Conservation (phyloP, 2,797 vertebrate genomes). For the Lepidocolaptes lacrymiger region DNA sequence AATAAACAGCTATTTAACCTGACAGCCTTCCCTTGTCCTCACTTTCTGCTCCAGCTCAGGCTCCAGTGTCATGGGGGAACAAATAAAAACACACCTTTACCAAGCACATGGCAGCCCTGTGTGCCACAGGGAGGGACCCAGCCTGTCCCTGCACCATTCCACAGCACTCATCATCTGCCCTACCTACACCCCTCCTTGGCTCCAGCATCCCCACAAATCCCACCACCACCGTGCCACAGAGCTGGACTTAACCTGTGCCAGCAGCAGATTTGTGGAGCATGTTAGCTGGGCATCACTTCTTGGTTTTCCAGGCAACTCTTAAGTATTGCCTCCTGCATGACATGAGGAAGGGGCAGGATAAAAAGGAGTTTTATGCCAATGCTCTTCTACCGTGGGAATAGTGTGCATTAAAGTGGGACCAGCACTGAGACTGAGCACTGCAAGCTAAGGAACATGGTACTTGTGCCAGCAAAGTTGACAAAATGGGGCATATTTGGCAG, state of each 20-base stretch:
- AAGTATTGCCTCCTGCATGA: background rate
- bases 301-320: background rate
- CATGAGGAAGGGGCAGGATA: background rate
- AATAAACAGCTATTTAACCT: background rate
- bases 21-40: background rate
- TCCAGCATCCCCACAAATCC: background rate
- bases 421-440: background rate
- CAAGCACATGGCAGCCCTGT: rapidly evolving
- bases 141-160: background rate
- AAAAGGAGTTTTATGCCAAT: background rate
- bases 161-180: background rate
- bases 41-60: background rate
- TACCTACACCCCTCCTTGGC: background rate
- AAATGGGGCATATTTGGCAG: background rate
- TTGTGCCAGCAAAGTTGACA: background rate
- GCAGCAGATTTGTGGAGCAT: background rate
- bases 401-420: background rate
- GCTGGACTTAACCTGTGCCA: background rate
- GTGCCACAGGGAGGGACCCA: background rate
- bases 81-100: background rate
- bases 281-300: background rate
- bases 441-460: background rate
- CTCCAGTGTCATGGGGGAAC: background rate
- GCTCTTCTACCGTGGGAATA: background rate
- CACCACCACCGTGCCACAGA: rapidly evolving